Evolutionary conservation across 2,797 vertebrate genomes (phyloP).

Genomic region (Bradypodion ventrale): DNA sequence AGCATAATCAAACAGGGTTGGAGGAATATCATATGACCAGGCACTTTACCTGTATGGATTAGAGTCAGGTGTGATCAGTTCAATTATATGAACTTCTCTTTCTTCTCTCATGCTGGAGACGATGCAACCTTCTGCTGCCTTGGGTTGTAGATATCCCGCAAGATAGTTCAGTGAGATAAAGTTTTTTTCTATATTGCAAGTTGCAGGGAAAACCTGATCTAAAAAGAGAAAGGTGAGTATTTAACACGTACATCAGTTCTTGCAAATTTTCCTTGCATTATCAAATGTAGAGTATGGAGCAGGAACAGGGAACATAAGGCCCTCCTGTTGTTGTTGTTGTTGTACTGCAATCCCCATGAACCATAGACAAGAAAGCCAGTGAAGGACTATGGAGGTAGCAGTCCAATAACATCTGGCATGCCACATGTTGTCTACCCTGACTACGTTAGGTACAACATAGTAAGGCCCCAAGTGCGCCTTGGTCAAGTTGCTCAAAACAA

Average conservation of each 20-base stretch:
- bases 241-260: neutral
- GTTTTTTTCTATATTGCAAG: conserved; percentile 89
- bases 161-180: conserved; percentile 98
- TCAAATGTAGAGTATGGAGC: neutral
- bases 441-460: neutral
- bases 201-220: conserved; percentile 89
- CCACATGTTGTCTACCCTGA: neutral
- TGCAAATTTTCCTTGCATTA: neutral
- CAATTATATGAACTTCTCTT: conserved; percentile 91
- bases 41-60: conserved; percentile 82
- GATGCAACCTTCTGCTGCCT: conserved; percentile 87
- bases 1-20: neutral
- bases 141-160: conserved; percentile 88
- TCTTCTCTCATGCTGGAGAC: conserved; percentile 78
- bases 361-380: neutral
- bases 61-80: conserved; percentile 91
- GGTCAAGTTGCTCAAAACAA: neutral
- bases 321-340: neutral
- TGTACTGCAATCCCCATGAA: neutral
- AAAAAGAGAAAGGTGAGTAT: conserved; percentile 40
- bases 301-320: neutral
- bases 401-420: neutral
- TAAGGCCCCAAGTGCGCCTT: neutral
- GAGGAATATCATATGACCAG: neutral
- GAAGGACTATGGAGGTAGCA: neutral